Evolutionary conservation across 2,797 vertebrate species (phyloP), one percentile per base, ranked within the genome.

Genomic region (Scleropages formosus): DNA sequence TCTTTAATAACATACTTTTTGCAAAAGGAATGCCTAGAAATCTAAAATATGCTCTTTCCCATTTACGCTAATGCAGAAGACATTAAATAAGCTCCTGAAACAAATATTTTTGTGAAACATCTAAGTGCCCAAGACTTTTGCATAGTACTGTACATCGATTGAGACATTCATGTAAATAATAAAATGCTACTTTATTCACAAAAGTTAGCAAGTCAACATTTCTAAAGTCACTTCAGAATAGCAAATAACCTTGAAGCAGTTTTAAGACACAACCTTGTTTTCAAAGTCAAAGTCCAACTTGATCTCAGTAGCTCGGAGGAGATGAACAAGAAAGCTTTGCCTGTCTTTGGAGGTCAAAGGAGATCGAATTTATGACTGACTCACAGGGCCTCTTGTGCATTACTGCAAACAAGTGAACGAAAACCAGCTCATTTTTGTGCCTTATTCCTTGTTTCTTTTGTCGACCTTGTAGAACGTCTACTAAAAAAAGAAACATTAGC

Each of bases 391-490:
- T 39, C 26, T 31, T 16, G 44, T 27, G 22, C 44, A 39, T 46
- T 71, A 69, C 60, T 63, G 49, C 46, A 58, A 73, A 75, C 63
- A 65, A 70, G 72, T 73, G 61, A 58, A 46, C 51, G 31, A 63
- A 51, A 69, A 78, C 53, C 56, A 61, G 20, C 15, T 70, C 15
- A 22, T 56, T 56, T 39, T 39, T 6, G 2, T 39, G 31, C 31
- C 39, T 39, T 39, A 39, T 2, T 6, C 39, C 31, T 39, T 13
- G 11, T 58, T 12, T 58, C 53, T 12, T 58, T 12, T 58, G 3
- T 11, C n/a, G 6, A 58, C 4, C 10, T 58, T 58, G 53, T 3
- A 58, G 13, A 3, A 39, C 39, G 31, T 39, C 31, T 6, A 39
- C 2, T 31, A 39, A 39, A 39, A 39, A 39, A 2, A 39, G 39